Evolutionary conservation across 2,888 invertebrate species (phyloP).

Genomic region (Sphaerophoria taeniata): DNA sequence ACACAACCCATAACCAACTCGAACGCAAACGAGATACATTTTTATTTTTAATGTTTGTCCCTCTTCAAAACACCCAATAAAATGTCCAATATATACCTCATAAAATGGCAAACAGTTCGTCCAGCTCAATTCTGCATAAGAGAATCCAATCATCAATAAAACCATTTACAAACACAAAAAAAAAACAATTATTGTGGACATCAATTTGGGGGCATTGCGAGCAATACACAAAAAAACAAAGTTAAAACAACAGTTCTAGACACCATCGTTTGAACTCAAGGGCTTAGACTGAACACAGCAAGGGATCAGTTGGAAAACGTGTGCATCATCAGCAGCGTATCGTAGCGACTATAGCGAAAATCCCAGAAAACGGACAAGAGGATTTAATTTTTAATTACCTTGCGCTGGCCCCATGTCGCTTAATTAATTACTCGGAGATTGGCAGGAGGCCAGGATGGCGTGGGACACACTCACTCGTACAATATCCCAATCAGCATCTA

Average conservation of each 20-base stretch:
- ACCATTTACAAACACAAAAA: slow-evolving; percentile 10
- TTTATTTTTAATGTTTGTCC: slow-evolving; percentile 47
- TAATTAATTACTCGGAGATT: slow-evolving; percentile 72
- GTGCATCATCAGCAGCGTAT: not conserved
- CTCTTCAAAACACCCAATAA: slow-evolving; percentile 64
- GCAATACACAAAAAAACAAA: too few species aligned
- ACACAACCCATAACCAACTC: not conserved
- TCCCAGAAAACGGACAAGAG: slow-evolving; percentile 58
- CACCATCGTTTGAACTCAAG: slow-evolving; percentile 45
- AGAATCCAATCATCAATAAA: slow-evolving; percentile 64
- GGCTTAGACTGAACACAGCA: slow-evolving; percentile 11
- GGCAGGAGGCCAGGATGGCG: slow-evolving; percentile 74
- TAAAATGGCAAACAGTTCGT: slow-evolving; percentile 55
- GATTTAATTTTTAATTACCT: slow-evolving; percentile 74
- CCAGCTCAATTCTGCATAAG: not conserved
- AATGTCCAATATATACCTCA: slow-evolving; percentile 71
- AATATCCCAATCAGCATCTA: slow-evolving; percentile 57
- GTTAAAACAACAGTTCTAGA: slow-evolving; percentile 37
- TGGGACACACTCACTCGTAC: slow-evolving; percentile 60
- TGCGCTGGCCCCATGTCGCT: slow-evolving; percentile 73
- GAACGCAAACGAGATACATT: slow-evolving; percentile 52
- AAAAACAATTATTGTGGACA: slow-evolving; percentile 11
- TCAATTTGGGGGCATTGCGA: slow-evolving; percentile 10
- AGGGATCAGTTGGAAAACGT: too few species aligned
- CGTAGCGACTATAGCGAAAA: slow-evolving; percentile 9